Percentiles rank a stretch among this genome's conserved stretches.
Conservation (phyloP, 37 sponge, comb jelly and placozoan species). For the Spongilla lacustris region DNA sequence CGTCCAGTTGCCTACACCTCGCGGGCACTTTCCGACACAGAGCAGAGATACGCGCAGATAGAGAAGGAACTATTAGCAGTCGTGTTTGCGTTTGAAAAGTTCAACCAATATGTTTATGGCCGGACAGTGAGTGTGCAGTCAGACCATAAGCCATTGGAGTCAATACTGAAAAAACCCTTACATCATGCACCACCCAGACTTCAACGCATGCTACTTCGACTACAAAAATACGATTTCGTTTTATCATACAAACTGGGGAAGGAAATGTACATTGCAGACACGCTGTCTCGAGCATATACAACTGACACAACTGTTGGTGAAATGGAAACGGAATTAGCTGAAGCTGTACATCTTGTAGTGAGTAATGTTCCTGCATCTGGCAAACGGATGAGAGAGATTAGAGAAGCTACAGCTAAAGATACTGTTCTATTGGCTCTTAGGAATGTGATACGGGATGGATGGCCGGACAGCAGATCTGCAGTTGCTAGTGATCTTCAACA, state of each 20-base stretch:
- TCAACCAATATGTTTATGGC: conserved; percentile 13
- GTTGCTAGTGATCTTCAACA: not conserved
- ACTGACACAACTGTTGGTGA: not conserved
- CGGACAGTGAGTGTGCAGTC: not conserved
- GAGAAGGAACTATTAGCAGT: conserved; percentile 35
- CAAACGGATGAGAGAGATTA: not conserved
- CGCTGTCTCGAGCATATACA: not conserved
- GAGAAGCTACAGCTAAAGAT: not conserved
- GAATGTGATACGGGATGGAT: not conserved
- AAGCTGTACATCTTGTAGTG: not conserved
- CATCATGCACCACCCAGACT: not conserved
- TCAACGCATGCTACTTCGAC: not conserved
- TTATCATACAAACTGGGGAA: not conserved
- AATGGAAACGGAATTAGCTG: not conserved
- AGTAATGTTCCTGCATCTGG: not conserved
- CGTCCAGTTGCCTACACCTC: conserved; percentile 4
- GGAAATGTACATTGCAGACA: not conserved
- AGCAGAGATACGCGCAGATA: conserved; percentile 23
- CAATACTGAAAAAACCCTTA: not conserved
- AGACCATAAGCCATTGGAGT: conserved; percentile 38
- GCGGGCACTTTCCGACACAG: conserved; percentile 14
- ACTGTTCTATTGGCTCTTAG: not conserved
- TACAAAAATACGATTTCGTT: not conserved
- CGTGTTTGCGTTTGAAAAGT: conserved; percentile 19
- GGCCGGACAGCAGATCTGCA: not conserved